Conservation (phyloP, 2,888 invertebrate genomes). For the Catocala fraxini region DNA sequence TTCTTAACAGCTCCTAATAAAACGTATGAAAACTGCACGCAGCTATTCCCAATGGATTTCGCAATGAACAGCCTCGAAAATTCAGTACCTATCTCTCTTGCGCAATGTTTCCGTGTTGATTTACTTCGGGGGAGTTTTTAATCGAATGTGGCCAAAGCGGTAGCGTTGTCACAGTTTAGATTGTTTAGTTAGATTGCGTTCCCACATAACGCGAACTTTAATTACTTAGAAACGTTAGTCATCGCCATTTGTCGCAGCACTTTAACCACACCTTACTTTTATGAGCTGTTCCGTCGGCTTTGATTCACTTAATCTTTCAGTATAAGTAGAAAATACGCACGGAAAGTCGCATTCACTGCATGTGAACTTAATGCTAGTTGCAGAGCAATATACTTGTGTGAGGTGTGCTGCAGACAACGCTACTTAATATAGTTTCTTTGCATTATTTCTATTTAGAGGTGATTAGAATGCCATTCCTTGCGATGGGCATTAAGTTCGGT, state of each 20-base stretch:
- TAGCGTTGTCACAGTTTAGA: constrained; percentile 61
- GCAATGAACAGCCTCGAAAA: too few relatives aligned
- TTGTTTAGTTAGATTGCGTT: constrained; percentile 57
- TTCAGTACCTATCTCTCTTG: not conserved
- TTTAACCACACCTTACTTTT: constrained; percentile 48
- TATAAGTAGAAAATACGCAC: not conserved
- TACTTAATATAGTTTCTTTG: too few relatives aligned
- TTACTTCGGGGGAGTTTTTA: constrained; percentile 39
- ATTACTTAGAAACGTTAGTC: constrained; percentile 64
- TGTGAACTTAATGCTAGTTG: too few relatives aligned
- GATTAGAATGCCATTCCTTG: too few relatives aligned
- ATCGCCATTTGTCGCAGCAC: constrained; percentile 43
- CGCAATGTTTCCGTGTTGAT: constrained; percentile 19
- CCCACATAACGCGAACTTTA: constrained; percentile 57
- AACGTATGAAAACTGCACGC: too few relatives aligned
- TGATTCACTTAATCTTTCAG: constrained; percentile 46
- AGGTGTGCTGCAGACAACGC: too few relatives aligned
- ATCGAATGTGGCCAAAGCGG: constrained; percentile 43
- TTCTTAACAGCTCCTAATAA: too few relatives aligned
- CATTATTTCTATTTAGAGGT: too few relatives aligned
- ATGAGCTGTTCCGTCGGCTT: constrained; percentile 42
- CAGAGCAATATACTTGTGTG: too few relatives aligned
- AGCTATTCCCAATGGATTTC: too few relatives aligned
- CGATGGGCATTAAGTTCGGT: too few relatives aligned
- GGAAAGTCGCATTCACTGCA: too few relatives aligned